phyloP scores from a whole-genome alignment of 2,797 vertebrate genomes.

The Hippocampus kuda region DNA sequence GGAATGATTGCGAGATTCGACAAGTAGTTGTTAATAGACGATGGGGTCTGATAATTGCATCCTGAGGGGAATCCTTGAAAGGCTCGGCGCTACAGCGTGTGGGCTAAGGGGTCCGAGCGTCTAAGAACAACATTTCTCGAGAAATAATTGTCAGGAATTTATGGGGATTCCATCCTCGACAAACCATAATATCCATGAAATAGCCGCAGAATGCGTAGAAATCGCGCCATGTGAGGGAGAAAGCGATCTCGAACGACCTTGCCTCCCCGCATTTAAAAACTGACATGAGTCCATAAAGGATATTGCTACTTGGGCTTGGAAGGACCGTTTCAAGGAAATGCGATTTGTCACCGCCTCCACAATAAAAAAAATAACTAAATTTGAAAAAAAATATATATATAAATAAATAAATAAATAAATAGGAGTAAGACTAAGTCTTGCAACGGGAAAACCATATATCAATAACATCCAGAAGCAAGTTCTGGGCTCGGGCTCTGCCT shows the following conservation, averaged over 20 bases:
- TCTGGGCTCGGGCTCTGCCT: conserved; percentile 3
- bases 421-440: background rate
- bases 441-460: conserved; percentile 1
- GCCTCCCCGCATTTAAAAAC: background rate
- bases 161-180: conserved; percentile 1
- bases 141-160: conserved; percentile 9
- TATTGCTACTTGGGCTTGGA: background rate
- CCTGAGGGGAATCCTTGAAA: conserved; percentile 1
- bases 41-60: background rate
- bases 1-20: background rate
- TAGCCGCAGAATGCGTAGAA: background rate
- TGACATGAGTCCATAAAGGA: background rate
- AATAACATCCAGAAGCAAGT: conserved; percentile 2
- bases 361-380: background rate
- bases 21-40: background rate
- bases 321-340: background rate
- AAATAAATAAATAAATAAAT: background rate
- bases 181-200: conserved; percentile 8
- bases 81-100: background rate
- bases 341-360: background rate
- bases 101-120: background rate
- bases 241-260: background rate
- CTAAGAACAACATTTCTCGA: conserved; percentile 7
- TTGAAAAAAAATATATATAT: no score
- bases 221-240: background rate